A percentile compares a stretch with the other conserved stretches of the same genome.
These are phyloP conservation scores for Lycophotia porphyrea DNA, from an alignment of 2,888 invertebrate genomes.

Conservation along the genomic window DNA sequence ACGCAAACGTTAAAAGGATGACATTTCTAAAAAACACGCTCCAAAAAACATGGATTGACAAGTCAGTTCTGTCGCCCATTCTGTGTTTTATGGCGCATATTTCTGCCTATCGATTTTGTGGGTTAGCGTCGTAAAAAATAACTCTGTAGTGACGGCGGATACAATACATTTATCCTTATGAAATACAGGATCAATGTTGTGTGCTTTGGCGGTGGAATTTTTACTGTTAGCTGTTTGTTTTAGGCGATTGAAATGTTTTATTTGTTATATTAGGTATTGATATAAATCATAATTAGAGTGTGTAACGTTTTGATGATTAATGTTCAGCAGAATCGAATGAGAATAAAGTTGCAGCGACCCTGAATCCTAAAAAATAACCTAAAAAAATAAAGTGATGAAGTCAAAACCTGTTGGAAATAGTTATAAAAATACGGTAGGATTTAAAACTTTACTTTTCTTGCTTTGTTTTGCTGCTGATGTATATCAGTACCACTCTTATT, in stretches of 20 bases:
- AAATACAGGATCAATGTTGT: slow-evolving; percentile 20
- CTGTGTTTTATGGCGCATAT: slow-evolving; percentile 56
- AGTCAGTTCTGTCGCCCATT: slow-evolving; percentile 34
- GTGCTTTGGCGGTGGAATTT: slow-evolving; percentile 15
- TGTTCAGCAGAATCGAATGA: no score
- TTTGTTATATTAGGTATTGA: not conserved
- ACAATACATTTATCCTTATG: slow-evolving; percentile 55
- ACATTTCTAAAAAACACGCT: slow-evolving; percentile 14
- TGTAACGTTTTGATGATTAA: not conserved
- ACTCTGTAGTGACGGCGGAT: slow-evolving; percentile 43
- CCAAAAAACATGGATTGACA: slow-evolving; percentile 53
- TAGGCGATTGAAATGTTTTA: not conserved
- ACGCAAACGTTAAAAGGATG: not conserved
- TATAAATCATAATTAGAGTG: not conserved
- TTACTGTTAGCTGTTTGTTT: slow-evolving; percentile 7
- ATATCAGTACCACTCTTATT: not conserved
- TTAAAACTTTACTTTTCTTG: no score
- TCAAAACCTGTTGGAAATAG: not conserved
- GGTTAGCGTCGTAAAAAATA: slow-evolving; percentile 58
- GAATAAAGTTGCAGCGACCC: no score
- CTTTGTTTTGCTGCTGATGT: not conserved
- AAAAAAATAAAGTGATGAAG: no score
- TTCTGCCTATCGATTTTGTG: slow-evolving; percentile 59
- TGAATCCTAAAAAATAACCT: no score
- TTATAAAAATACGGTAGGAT: not conserved